Percentiles rank a stretch among this genome's conserved stretches.
Evolutionary conservation across 2,797 vertebrate species (phyloP).

Genomic region (Brachyalestes nurse): DNA sequence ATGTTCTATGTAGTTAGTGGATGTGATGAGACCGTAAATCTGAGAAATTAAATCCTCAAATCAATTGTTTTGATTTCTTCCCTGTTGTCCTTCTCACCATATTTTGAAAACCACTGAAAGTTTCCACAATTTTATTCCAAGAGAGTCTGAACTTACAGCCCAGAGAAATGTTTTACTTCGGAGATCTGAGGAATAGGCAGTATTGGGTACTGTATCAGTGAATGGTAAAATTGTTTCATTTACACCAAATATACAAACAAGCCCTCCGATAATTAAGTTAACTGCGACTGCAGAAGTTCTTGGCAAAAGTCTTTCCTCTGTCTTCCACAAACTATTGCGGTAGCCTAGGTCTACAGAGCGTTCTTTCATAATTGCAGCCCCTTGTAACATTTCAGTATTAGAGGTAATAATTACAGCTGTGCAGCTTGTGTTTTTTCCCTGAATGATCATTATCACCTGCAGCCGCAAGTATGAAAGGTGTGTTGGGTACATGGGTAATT

Average conservation of each 20-base stretch:
- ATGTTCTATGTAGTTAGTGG: too few relatives aligned
- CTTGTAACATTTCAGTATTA: slow-evolving; percentile 43
- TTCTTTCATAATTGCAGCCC: slow-evolving; percentile 53
- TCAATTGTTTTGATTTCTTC: too few relatives aligned
- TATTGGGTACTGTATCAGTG: too few relatives aligned
- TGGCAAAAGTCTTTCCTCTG: slow-evolving; percentile 13
- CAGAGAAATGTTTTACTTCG: background rate
- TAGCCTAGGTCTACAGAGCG: slow-evolving; percentile 10
- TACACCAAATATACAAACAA: slow-evolving; percentile 7
- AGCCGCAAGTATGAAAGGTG: slow-evolving; percentile 41
- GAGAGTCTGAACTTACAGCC: background rate
- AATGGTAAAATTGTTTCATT: background rate
- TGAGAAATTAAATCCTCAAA: too few relatives aligned
- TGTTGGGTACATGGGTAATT: slow-evolving; percentile 37
- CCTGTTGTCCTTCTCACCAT: too few relatives aligned
- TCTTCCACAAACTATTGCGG: slow-evolving; percentile 3
- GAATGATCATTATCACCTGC: slow-evolving; percentile 51
- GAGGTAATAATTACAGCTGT: slow-evolving; percentile 53
- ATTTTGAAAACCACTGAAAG: background rate
- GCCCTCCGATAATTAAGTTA: background rate
- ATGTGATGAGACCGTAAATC: too few relatives aligned
- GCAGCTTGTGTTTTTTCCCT: slow-evolving; percentile 46
- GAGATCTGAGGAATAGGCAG: background rate
- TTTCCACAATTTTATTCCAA: background rate
- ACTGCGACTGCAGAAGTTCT: background rate